Evolutionary conservation across 2,888 invertebrate species (phyloP).

Genomic region (Troilus luridus): DNA sequence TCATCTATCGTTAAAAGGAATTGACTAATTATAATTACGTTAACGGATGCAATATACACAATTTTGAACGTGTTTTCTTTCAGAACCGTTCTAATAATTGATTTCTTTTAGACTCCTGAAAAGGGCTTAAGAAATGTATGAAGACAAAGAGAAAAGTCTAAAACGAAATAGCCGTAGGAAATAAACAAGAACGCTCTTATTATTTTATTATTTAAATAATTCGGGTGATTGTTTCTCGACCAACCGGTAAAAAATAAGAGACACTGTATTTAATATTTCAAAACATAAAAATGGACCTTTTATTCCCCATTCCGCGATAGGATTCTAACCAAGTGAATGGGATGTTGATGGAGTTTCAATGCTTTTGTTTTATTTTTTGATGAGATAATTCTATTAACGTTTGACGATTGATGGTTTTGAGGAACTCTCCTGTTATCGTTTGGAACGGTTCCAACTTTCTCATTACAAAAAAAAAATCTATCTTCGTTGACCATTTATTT

Average conservation of each 20-base stretch:
- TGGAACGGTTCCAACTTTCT: conserved; percentile 31
- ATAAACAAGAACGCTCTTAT: too few relatives aligned
- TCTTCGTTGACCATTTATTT: not conserved
- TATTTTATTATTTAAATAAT: not conserved
- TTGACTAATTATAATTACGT: too few relatives aligned
- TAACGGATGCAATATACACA: too few relatives aligned
- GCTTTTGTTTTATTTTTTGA: conserved; percentile 25
- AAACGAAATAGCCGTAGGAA: too few relatives aligned
- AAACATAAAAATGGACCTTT: not conserved
- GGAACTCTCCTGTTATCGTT: not conserved
- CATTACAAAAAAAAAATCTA: conserved; percentile 31
- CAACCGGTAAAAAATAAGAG: not conserved
- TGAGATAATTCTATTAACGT: conserved; percentile 25
- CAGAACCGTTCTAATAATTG: too few relatives aligned
- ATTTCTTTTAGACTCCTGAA: too few relatives aligned
- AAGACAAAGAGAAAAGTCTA: too few relatives aligned
- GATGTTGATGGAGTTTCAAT: not conserved
- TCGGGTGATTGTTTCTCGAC: not conserved
- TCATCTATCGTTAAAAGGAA: too few relatives aligned
- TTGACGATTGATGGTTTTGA: not conserved
- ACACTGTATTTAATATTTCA: not conserved
- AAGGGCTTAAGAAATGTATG: too few relatives aligned
- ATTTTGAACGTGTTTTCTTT: too few relatives aligned
- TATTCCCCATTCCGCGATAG: not conserved
- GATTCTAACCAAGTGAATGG: not conserved